Conservation (phyloP, 2,797 vertebrate species). For the Micropoecilia bifurca region DNA sequence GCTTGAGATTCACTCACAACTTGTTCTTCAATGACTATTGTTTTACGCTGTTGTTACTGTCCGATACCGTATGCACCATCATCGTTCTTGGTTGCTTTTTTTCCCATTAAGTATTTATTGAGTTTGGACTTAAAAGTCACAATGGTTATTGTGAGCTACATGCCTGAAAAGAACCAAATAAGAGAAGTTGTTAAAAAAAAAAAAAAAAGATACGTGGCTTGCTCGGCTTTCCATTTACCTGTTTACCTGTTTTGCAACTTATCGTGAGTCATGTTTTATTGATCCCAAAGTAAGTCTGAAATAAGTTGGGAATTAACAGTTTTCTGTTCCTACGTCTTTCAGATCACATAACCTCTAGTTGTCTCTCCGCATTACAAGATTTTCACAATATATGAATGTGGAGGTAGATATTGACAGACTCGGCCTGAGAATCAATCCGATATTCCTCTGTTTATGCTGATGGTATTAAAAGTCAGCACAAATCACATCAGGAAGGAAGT, state of each 20-base stretch:
- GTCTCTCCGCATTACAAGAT: constrained; percentile 13
- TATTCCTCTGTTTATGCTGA: constrained; percentile 77
- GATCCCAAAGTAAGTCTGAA: background rate
- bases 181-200: background rate
- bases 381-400: constrained; percentile 36
- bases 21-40: background rate
- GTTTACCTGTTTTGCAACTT: background rate
- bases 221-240: background rate
- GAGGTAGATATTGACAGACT: constrained; percentile 55
- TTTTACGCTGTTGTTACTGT: background rate
- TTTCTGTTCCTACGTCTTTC: constrained; percentile 3
- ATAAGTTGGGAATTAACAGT: background rate
- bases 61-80: background rate
- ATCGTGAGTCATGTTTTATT: background rate
- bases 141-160: background rate
- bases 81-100: background rate
- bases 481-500: constrained; percentile 77
- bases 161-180: background rate
- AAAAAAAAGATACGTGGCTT: background rate
- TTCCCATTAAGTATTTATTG: background rate
- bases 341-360: constrained; percentile 18
- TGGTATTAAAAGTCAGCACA: constrained; percentile 80
- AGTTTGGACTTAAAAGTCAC: background rate
- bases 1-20: background rate
- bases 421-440: constrained; percentile 49